Base-by-base conservation (phyloP, 1,140 invertebrate genomes). In the Zaprionus vittiger region DNA sequence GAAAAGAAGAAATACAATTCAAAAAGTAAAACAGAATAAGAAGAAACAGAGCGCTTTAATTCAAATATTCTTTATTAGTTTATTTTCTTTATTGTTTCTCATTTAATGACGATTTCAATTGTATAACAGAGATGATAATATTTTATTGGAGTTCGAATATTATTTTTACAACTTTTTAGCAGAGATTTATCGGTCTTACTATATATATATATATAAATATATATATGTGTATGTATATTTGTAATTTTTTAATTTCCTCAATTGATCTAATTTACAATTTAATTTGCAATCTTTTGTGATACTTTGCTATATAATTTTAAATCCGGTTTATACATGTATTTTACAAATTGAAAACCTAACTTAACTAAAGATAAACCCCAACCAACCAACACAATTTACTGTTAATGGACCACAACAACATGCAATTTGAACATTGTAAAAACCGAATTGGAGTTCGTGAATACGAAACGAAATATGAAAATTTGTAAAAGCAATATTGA, bases 281-380 rank as follows among this genome's bases (percentile, higher is more conserved):
- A 90, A 89, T 90, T 89, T 89, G 84, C 84, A 89, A 89, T 89
- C 90, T 90, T 90, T 90, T 89, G 84, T 89, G 84, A 89, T 89
- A 89, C 85, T 89, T 90, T 90, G 85, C 85, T 89, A 90, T 90
- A 90, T 90, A 78, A 74, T 85, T 89, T 89, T 82, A 87, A 84
- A 90, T 79, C 80, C 72, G 80, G 77, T 76, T 79, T 79, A 76
- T 74, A 80, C 67, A 74, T 74, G 22, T 62, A 49, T 59, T 56
- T 63, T 61, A 69, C 59, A 78, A 83, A 67, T 72, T 34, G 54
- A 67, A 85, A 82, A 72, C 67, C 47, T 77, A 78, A 83, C 17
- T n/a, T 17, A 68, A 69, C 38, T 52, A n/a, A 54, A 78, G 70
- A 71, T 47, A 77, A 15, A 31, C 44, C 38, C 52, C 41, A 73